Evolutionary conservation across 1,140 invertebrate genomes (phyloP).

Genomic region (Sycophila sp.): DNA sequence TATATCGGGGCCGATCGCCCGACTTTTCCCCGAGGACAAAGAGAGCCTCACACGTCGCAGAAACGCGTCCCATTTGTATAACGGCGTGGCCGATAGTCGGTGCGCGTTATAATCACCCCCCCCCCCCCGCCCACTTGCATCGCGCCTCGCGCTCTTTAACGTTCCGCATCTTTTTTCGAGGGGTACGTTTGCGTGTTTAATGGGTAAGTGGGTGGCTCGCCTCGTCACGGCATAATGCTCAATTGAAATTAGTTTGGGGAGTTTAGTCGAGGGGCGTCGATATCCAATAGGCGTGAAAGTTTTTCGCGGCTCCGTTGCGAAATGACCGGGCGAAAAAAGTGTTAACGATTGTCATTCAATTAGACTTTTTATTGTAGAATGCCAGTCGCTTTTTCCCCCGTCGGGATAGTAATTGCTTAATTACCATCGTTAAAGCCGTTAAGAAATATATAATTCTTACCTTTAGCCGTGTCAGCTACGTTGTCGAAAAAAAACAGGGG

Average conservation of each 20-base stretch:
- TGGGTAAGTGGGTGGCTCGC: not conserved
- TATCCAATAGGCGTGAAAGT: slow-evolving; percentile 22
- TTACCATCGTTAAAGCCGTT: too few species aligned
- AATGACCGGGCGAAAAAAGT: not conserved
- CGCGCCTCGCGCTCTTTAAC: slow-evolving; percentile 24
- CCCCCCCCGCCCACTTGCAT: too few species aligned
- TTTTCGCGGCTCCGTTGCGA: slow-evolving; percentile 4
- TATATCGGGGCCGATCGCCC: too few species aligned
- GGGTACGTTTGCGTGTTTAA: too few species aligned
- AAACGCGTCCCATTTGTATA: slow-evolving; percentile 48
- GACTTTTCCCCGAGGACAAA: not conserved
- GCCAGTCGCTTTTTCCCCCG: not conserved
- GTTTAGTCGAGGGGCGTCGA: too few species aligned
- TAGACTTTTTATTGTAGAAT: not conserved
- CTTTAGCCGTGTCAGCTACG: too few species aligned
- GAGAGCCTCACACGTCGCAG: slow-evolving; percentile 11
- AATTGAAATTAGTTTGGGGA: slow-evolving; percentile 24
- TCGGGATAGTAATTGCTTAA: not conserved
- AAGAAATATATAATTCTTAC: too few species aligned
- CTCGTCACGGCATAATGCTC: slow-evolving; percentile 22
- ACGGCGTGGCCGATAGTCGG: slow-evolving; percentile 35
- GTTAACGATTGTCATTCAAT: slow-evolving; percentile 17
- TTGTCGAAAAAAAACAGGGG: too few species aligned
- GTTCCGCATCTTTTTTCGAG: not conserved
- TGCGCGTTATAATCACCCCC: too few species aligned